A percentile compares a stretch with the other conserved stretches of the same genome.
These are phyloP conservation scores for Hafferia zeledoni DNA, from an alignment of 2,797 vertebrate species.

Conservation along the genomic window DNA sequence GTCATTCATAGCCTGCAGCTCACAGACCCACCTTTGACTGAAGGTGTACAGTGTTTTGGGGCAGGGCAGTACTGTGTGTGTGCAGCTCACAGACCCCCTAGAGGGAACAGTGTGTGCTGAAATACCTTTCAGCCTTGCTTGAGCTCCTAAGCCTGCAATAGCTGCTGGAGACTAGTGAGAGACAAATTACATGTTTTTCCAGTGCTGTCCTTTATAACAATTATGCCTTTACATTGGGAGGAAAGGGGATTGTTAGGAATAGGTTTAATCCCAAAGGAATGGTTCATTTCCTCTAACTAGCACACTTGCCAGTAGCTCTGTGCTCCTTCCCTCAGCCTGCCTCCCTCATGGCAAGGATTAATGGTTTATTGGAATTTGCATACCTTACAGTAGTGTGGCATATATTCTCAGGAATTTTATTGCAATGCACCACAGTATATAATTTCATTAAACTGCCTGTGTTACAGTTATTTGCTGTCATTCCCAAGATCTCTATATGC, in stretches of 20 bases:
- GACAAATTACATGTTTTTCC: conserved; percentile 20
- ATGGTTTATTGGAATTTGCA: conserved; percentile 40
- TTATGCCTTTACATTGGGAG: neutral
- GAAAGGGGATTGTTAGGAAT: neutral
- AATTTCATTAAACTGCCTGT: conserved; percentile 37
- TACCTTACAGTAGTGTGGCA: neutral
- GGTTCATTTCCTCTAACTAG: neutral
- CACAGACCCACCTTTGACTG: neutral
- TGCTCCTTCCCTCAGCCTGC: neutral
- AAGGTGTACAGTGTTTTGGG: neutral
- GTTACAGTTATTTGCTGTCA: conserved; percentile 18
- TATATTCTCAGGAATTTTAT: conserved; percentile 16
- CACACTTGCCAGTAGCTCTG: neutral
- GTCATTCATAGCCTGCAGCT: neutral
- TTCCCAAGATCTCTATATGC: neutral
- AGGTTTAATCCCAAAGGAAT: neutral
- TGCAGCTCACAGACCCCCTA: neutral
- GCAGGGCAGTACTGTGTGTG: neutral
- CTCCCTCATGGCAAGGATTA: conserved; percentile 27
- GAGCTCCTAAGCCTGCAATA: neutral
- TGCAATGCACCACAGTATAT: neutral
- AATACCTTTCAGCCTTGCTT: neutral
- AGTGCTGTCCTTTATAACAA: neutral
- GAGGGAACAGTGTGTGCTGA: neutral
- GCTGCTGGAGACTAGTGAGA: neutral